Percentiles rank a stretch among this genome's conserved stretches.
These are phyloP conservation scores for Heliconius ismenius DNA, from an alignment of 2,888 invertebrate genomes.

Conservation along the genomic window DNA sequence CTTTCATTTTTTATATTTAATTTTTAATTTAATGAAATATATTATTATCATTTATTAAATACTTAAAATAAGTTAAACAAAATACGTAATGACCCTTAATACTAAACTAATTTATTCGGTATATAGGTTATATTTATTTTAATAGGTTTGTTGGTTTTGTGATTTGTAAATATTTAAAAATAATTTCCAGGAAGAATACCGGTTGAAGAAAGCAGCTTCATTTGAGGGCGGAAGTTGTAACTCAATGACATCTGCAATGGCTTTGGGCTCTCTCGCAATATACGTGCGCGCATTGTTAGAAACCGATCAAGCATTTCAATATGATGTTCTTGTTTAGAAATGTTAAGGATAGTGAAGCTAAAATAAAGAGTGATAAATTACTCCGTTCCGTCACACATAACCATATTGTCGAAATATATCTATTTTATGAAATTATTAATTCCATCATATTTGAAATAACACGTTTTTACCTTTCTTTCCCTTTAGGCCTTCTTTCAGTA, in stretches of 20 bases:
- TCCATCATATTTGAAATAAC: neutral
- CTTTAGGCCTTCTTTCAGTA: neutral
- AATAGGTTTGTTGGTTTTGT: too few relatives aligned
- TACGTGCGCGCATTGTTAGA: slow-evolving; percentile 72
- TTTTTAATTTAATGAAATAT: too few relatives aligned
- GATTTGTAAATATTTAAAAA: neutral
- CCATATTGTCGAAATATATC: too few relatives aligned
- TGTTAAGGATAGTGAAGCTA: neutral
- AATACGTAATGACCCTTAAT: too few relatives aligned
- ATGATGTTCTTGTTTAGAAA: slow-evolving; percentile 63
- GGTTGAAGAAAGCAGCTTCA: slow-evolving; percentile 67
- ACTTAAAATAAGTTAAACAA: too few relatives aligned
- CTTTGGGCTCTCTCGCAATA: slow-evolving; percentile 66
- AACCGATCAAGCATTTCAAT: slow-evolving; percentile 76
- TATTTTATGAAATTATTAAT: neutral
- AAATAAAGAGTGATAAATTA: neutral
- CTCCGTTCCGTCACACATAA: neutral
- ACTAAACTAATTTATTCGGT: neutral
- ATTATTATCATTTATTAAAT: too few relatives aligned
- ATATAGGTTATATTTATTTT: neutral
- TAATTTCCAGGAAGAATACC: slow-evolving; percentile 65
- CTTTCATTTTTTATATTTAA: too few relatives aligned
- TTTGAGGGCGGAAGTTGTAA: slow-evolving; percentile 73
- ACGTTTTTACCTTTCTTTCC: neutral
- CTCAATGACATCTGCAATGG: slow-evolving; percentile 74